These are phyloP conservation scores for Cynodonichthys magdalenae DNA, from an alignment of 2,797 vertebrate genomes.

Conservation along the genomic window DNA sequence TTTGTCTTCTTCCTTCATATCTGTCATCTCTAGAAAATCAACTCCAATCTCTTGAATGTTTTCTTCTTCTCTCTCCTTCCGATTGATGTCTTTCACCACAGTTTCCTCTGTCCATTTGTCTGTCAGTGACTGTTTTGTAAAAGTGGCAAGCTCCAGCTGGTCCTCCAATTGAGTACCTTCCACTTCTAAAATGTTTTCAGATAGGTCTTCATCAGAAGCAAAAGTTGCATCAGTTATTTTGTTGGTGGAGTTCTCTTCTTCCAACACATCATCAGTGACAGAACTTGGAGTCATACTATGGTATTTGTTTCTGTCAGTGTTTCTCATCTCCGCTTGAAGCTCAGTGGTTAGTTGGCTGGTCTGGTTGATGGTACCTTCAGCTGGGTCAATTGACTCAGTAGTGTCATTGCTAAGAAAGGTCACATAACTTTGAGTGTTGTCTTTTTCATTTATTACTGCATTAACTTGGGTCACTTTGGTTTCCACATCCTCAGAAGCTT, in stretches of 20 bases:
- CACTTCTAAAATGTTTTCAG: neutral
- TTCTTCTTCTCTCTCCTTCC: slow-evolving; percentile 30
- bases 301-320: neutral
- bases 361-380: neutral
- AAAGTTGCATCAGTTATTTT: neutral
- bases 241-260: slow-evolving; percentile 6
- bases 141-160: neutral
- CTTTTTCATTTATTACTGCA: neutral
- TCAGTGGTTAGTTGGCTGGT: slow-evolving; percentile 1
- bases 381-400: neutral
- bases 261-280: neutral
- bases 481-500: neutral
- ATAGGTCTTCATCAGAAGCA: slow-evolving; percentile 2
- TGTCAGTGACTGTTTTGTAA: slow-evolving; percentile 14
- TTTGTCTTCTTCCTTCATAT: slow-evolving; percentile 8
- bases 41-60: slow-evolving; percentile 22
- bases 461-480: neutral
- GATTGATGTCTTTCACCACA: slow-evolving; percentile 5
- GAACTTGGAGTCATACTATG: neutral
- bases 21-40: slow-evolving; percentile 26
- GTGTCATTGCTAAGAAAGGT: neutral
- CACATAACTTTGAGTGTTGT: slow-evolving; percentile 9
- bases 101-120: slow-evolving; percentile 10
- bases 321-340: slow-evolving; percentile 4
- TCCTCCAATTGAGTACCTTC: neutral